phyloP scores from a whole-genome alignment of 2,113 vertebrate species.

The Leucopsar rothschildi region DNA sequence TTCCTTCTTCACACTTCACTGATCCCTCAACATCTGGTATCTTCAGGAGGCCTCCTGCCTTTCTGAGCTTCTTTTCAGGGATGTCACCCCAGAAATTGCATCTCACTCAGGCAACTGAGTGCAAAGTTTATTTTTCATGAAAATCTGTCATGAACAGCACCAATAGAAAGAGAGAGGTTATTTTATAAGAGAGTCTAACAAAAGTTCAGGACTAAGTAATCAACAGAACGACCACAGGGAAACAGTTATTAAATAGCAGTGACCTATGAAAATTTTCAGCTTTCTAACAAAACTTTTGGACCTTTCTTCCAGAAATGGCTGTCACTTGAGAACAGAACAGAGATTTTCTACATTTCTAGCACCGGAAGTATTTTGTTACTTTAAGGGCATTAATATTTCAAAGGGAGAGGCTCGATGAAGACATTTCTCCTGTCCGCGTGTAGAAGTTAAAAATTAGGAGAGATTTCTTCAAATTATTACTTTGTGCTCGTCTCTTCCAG shows the following conservation, averaged over 20 bases:
- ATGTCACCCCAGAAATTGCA: neutral
- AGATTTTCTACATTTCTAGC: neutral
- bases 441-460: neutral
- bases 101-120: neutral
- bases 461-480: neutral
- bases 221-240: neutral
- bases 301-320: neutral
- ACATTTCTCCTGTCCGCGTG: neutral
- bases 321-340: neutral
- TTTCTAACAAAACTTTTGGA: neutral
- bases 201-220: neutral
- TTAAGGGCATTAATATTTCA: neutral
- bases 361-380: neutral
- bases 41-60: neutral
- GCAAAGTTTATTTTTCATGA: neutral
- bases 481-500: conserved; percentile 24
- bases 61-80: neutral
- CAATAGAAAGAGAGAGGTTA: neutral
- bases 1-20: neutral
- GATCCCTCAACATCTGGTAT: neutral
- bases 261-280: neutral
- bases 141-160: neutral
- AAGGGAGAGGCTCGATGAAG: neutral
- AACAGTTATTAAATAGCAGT: neutral
- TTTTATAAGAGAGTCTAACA: neutral